phyloP scores from a whole-genome alignment of 2,797 vertebrate species.

The Melanotaenia trifasciata region DNA sequence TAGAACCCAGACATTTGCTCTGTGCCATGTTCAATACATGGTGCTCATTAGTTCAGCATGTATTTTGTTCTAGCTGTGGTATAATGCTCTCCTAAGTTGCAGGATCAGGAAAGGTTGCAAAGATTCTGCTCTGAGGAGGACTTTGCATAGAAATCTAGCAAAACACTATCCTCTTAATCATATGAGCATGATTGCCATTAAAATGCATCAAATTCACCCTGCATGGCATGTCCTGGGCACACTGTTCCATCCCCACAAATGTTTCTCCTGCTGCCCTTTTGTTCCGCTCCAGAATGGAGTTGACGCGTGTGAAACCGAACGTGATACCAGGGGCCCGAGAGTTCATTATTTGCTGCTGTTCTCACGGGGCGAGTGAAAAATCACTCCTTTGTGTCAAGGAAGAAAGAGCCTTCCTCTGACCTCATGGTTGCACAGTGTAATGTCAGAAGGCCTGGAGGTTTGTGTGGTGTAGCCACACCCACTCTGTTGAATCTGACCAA shows the following conservation, averaged over 20 bases:
- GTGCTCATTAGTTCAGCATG: background rate
- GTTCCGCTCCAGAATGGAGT: slow-evolving; percentile 75
- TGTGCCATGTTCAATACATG: background rate
- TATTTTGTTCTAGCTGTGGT: background rate
- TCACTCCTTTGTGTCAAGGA: slow-evolving; percentile 70
- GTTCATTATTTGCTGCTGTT: slow-evolving; percentile 77
- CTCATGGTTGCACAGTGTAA: slow-evolving; percentile 76
- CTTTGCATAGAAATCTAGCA: background rate
- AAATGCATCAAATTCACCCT: slow-evolving; percentile 48
- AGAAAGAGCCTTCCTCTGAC: slow-evolving; percentile 80
- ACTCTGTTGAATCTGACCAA: slow-evolving; percentile 65
- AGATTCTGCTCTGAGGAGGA: background rate
- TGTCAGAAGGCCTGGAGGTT: slow-evolving; percentile 77
- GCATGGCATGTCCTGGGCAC: slow-evolving; percentile 49
- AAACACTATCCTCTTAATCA: slow-evolving; percentile 19
- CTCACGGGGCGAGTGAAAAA: slow-evolving; percentile 79
- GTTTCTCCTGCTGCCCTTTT: slow-evolving; percentile 76
- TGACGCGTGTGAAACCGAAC: slow-evolving; percentile 76
- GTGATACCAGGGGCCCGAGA: slow-evolving; percentile 68
- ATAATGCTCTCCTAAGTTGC: background rate
- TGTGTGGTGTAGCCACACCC: slow-evolving; percentile 72
- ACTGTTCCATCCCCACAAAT: slow-evolving; percentile 66
- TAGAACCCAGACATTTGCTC: slow-evolving; percentile 3
- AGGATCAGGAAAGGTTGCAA: background rate
- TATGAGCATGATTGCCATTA: slow-evolving; percentile 21